Evolutionary conservation across 92 coral and sea anemone genomes (phyloP), one percentile per base, ranked within the genome.

Genomic region (Paragorgia papillata): DNA sequence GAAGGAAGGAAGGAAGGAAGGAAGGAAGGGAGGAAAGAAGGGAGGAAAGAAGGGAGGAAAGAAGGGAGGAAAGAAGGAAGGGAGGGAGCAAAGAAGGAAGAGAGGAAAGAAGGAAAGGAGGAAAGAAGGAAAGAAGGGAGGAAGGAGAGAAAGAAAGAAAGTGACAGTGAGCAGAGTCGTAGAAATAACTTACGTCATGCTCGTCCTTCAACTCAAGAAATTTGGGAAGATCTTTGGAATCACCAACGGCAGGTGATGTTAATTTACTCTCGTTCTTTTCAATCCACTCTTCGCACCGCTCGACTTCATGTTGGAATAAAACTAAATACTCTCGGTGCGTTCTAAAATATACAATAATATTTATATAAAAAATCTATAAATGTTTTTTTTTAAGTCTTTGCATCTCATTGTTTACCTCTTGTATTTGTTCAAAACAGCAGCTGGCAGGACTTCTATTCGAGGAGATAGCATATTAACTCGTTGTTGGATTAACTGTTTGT

Each of bases 201-300:
- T 57, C 32, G n/a, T 71, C 33, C 34, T 51, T 55, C 22, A 26
- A 32, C 32, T 54, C 31, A 3, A 27, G 28, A 37, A 71, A 53
- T 21, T 57, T 51, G 7, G 30, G 61, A 30, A 71, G 78, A 26
- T 71, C 78, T 51, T 55, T 22, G 17, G 40, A 46, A 54, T 71
- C 78, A 37, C 64, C 78, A 31, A 39, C 49, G 6, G 50, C 48
- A 53, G 78, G 41, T 19, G 41, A 53, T 1, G 78, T 27, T 51
- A 71, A 33, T 41, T 55, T 71, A 8, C 29, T 40, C 32, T 71
- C 78, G 54, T 71, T 71, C 33, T 71, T 71, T 22, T 39, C 40
- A 24, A 71, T 51, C 78, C 78, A 71, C 21, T 20, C 64, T 29
- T 71, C 78, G 9, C 78, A 64, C 12, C 31, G n/a, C 35, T 71